phyloP scores from a whole-genome alignment of 2,797 vertebrate genomes.

The Hephaestus fuliginosus region DNA sequence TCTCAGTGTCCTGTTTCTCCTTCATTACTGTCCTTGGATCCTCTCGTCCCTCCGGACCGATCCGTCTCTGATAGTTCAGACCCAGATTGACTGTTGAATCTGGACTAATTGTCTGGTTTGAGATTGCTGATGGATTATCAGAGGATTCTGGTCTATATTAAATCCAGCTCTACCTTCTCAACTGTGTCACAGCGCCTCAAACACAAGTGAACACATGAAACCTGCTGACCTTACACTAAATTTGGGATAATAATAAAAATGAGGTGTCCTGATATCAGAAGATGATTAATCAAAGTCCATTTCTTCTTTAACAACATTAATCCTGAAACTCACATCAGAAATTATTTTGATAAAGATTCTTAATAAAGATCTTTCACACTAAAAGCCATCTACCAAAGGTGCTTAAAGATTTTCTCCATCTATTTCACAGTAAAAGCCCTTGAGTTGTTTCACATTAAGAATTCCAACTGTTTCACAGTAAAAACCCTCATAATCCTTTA shows the following conservation, averaged over 20 bases:
- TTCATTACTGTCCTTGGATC: slow-evolving; percentile 22
- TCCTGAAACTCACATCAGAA: too few species aligned
- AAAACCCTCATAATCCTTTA: not conserved
- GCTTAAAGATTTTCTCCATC: too few species aligned
- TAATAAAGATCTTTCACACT: too few species aligned
- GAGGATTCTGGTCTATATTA: not conserved
- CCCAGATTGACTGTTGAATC: slow-evolving; percentile 18
- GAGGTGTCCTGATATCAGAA: not conserved
- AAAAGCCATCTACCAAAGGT: not conserved
- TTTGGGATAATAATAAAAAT: not conserved
- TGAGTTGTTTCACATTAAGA: too few species aligned
- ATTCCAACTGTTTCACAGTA: not conserved
- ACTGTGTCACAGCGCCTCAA: not conserved
- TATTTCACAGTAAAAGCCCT: not conserved
- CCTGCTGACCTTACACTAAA: not conserved
- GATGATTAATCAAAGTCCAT: too few species aligned
- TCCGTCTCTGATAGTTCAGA: slow-evolving; percentile 5
- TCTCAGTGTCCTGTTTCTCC: slow-evolving; percentile 7
- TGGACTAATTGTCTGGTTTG: slow-evolving; percentile 11
- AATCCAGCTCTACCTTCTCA: not conserved
- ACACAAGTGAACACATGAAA: not conserved
- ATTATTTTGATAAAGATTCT: too few species aligned
- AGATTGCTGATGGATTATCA: slow-evolving; percentile 24
- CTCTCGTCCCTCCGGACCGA: not conserved
- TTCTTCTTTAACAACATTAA: too few species aligned